Percentiles rank a stretch among this genome's conserved stretches.
Conservation (phyloP, 2,797 vertebrate genomes). For the Haliaeetus vocifer region DNA sequence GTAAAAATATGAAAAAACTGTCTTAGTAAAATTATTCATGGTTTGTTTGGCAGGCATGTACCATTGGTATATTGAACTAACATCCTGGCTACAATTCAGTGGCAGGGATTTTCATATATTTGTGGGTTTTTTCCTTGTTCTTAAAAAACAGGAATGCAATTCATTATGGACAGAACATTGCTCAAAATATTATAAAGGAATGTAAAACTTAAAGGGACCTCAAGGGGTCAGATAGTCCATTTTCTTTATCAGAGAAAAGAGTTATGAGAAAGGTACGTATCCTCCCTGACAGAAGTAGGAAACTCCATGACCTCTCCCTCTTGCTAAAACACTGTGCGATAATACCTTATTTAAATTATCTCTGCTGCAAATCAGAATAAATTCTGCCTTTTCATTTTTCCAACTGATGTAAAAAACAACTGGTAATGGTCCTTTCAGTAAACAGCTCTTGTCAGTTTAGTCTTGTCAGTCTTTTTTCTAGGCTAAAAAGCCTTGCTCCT, state of each 20-base stretch:
- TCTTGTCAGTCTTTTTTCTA: neutral
- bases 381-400: neutral
- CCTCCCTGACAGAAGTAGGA: neutral
- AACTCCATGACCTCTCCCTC: neutral
- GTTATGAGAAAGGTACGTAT: neutral
- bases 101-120: neutral
- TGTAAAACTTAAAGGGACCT: neutral
- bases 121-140: neutral
- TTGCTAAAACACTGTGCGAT: neutral
- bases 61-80: neutral
- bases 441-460: neutral
- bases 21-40: neutral
- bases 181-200: neutral
- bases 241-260: neutral
- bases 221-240: neutral
- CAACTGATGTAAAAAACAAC: neutral
- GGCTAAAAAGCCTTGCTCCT: neutral
- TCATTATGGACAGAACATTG: neutral
- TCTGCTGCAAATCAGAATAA: neutral
- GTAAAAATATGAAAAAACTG: neutral
- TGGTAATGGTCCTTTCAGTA: neutral
- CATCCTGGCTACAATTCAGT: neutral
- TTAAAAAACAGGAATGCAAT: neutral
- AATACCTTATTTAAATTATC: neutral
- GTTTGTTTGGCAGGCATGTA: neutral